phyloP scores from a whole-genome alignment of 1,140 invertebrate genomes.

The Ctenoplectra terminalis region DNA sequence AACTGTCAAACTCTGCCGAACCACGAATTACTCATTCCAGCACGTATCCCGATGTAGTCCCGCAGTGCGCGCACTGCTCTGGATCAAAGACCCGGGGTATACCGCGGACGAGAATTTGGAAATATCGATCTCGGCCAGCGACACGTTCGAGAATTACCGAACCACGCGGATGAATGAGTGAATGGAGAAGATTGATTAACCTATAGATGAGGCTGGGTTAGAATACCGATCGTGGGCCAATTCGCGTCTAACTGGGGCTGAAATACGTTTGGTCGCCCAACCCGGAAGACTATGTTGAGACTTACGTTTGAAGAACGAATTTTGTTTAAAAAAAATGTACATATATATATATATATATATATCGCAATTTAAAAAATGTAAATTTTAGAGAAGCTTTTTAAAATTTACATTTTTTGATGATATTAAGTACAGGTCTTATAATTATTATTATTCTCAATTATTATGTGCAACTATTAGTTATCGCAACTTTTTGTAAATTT shows the following conservation, averaged over 20 bases:
- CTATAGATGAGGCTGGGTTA: slow-evolving; percentile 40
- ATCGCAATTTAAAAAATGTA: no score
- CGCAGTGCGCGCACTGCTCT: slow-evolving; percentile 21
- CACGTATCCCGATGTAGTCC: slow-evolving; percentile 42
- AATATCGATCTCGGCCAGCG: slow-evolving; percentile 57
- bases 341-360: background rate
- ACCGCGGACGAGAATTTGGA: slow-evolving; percentile 50
- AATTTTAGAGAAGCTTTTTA: no score
- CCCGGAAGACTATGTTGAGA: background rate
- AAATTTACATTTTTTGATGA: background rate
- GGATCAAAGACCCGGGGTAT: slow-evolving; percentile 62
- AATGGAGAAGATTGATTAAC: slow-evolving; percentile 52
- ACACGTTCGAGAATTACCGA: slow-evolving; percentile 45
- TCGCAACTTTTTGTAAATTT: no score
- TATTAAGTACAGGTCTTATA: no score
- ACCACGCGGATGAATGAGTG: slow-evolving; percentile 43
- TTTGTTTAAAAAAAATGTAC: background rate
- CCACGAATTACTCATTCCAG: slow-evolving; percentile 68
- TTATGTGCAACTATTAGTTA: no score
- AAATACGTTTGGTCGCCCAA: slow-evolving; percentile 33
- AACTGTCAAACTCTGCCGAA: slow-evolving; percentile 71
- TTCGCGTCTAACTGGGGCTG: background rate
- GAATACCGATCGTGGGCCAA: slow-evolving; percentile 30
- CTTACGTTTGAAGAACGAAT: background rate
- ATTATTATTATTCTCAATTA: no score